Percentiles rank a stretch among this genome's conserved stretches.
These are phyloP conservation scores for Mus minutoides DNA, from an alignment of 2,797 vertebrate genomes.

Conservation along the genomic window DNA sequence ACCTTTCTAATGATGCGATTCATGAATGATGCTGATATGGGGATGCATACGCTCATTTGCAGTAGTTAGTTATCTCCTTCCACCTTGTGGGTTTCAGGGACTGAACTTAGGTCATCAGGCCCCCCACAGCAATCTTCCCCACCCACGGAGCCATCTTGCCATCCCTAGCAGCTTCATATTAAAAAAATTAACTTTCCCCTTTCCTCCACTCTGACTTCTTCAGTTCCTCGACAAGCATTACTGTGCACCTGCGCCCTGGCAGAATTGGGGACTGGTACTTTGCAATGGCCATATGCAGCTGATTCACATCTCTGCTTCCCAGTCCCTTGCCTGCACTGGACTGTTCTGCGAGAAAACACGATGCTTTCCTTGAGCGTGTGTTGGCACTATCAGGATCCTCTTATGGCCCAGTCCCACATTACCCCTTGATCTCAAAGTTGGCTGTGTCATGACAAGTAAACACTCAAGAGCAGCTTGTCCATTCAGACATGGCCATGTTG, in stretches of 20 bases:
- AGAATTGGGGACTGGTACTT: not conserved
- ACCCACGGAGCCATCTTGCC: not conserved
- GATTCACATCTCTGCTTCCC: not conserved
- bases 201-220: not conserved
- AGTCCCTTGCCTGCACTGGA: not conserved
- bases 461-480: not conserved
- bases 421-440: not conserved
- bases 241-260: not conserved
- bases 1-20: not conserved
- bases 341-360: not conserved
- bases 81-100: not conserved
- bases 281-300: not conserved
- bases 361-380: not conserved
- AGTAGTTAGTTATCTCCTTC: not conserved
- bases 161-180: not conserved
- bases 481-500: fast-evolving
- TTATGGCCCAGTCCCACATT: too few relatives aligned
- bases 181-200: not conserved
- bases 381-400: not conserved
- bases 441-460: not conserved
- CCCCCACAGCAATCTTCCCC: not conserved
- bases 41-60: not conserved
- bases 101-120: not conserved
- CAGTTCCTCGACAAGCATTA: not conserved
- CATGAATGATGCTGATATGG: not conserved